Evolutionary conservation across 1,140 invertebrate species (phyloP), one percentile per base, ranked within the genome.

Genomic region (Paracyclopina nana): DNA sequence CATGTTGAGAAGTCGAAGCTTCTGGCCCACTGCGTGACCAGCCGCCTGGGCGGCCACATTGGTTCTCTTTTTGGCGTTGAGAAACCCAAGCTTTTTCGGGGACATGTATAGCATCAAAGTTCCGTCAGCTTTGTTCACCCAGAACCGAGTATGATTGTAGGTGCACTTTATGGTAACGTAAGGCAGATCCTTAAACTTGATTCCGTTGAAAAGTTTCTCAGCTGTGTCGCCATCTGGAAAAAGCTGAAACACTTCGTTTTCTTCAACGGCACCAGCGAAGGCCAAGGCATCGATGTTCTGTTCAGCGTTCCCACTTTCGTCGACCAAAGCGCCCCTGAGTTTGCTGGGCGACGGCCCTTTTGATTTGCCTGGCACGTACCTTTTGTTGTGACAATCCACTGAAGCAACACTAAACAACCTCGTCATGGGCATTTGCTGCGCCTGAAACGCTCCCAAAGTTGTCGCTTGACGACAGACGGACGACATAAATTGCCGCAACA

Each of bases 131-230:
- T 48, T 28, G 6, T 29, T 16, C 6, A 28, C 11, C n/a, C n/a
- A 48, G 12, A 48, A 26, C 14, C 27, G 22, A 4, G 45, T 48
- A 20, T 29, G 27, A 26, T 48, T 48, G 2, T 26, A 14, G 16
- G 22, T 29, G n/a, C 45, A 48, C 2, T 16, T 11, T 14, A 48
- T 11, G 25, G 27, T 24, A 11, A 48, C 45, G 18, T 48, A 48
- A 12, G 45, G 45, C 14, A 48, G n/a, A 28, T 48, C 45, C n/a
- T 48, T 48, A 18, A 4, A 48, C n/a, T 48, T 48, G 16, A 48
- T 22, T 4, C 45, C 45, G 22, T 48, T 28, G 25, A 48, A 48
- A 6, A 31, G 25, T 4, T 16, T 24, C n/a, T 48, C 25, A 2
- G 16, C 45, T 20, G 28, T 48, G n/a, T 48, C 45, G 26, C 27